A percentile compares a stretch with the other conserved stretches of the same genome.
These are phyloP conservation scores for Diachasma alloeum DNA, from an alignment of 1,140 invertebrate species.

Conservation along the genomic window DNA sequence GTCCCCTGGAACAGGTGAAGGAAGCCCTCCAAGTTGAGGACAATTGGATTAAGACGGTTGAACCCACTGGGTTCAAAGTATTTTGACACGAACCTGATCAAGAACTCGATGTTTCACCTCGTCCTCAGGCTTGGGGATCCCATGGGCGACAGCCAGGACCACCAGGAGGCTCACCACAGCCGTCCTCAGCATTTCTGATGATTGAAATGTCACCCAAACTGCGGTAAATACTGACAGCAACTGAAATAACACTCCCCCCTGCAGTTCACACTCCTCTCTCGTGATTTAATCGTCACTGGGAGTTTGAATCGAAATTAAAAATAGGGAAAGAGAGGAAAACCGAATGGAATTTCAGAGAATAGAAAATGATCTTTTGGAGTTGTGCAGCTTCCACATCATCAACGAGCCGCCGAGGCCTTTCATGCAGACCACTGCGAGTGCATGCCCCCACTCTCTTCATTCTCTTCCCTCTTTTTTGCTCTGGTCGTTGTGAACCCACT, in stretches of 20 bases:
- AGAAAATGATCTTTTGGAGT: not conserved
- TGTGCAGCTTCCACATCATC: constrained; percentile 29
- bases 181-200: constrained; percentile 29
- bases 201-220: constrained; percentile 27
- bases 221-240: constrained; percentile 19
- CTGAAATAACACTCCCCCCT: not conserved
- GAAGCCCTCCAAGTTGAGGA: not conserved
- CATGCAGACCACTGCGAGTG: not conserved
- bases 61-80: not conserved
- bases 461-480: not conserved
- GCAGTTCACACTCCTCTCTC: constrained; percentile 3
- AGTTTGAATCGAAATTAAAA: constrained; percentile 13
- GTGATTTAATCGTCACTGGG: constrained; percentile 6
- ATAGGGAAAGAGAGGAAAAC: not conserved
- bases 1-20: not conserved
- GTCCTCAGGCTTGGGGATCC: constrained; percentile 70
- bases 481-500: not conserved
- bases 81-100: constrained; percentile 61
- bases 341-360: not conserved
- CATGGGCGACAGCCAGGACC: constrained; percentile 46
- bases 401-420: not conserved
- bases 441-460: not conserved
- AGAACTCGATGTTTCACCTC: constrained; percentile 65
- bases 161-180: constrained; percentile 26
- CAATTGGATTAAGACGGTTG: not conserved